Conservation (phyloP, 2,113 vertebrate species). For the Coturnix japonica region DNA sequence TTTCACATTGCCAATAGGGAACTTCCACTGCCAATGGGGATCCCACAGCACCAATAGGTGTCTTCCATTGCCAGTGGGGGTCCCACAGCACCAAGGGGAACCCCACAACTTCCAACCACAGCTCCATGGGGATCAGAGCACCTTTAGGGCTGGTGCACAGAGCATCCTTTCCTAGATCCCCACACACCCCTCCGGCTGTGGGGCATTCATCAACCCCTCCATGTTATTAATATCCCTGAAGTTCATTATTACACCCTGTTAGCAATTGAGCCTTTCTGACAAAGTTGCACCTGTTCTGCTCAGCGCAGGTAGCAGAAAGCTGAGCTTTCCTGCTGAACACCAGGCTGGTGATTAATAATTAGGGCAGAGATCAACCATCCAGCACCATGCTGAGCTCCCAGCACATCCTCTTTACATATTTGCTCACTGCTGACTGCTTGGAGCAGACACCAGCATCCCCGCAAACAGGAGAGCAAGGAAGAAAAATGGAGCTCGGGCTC, state of each 20-base stretch:
- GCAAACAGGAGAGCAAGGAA: conserved; percentile 11
- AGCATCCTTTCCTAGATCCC: too few relatives aligned
- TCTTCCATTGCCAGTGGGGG: too few relatives aligned
- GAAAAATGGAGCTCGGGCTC: conserved; percentile 62
- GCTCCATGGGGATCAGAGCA: neutral
- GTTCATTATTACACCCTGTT: fast-evolving
- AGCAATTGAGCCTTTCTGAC: neutral
- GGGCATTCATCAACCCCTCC: neutral
- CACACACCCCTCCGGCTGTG: too few relatives aligned
- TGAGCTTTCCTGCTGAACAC: neutral
- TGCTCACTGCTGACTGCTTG: neutral
- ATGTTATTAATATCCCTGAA: neutral
- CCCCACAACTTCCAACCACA: fast-evolving
- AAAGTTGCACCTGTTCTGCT: neutral
- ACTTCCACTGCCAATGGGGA: too few relatives aligned
- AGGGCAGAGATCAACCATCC: conserved; percentile 1
- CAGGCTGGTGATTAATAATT: conserved; percentile 2
- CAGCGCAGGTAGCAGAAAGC: neutral
- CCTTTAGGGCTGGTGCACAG: too few relatives aligned
- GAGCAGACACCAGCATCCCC: conserved; percentile 16
- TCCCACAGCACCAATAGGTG: too few relatives aligned
- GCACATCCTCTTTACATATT: neutral
- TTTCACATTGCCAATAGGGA: too few relatives aligned
- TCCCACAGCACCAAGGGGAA: neutral
- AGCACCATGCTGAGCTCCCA: conserved; percentile 15